Evolutionary conservation across 1,140 invertebrate species (phyloP).

Genomic region (Drosophila quadrilineata): DNA sequence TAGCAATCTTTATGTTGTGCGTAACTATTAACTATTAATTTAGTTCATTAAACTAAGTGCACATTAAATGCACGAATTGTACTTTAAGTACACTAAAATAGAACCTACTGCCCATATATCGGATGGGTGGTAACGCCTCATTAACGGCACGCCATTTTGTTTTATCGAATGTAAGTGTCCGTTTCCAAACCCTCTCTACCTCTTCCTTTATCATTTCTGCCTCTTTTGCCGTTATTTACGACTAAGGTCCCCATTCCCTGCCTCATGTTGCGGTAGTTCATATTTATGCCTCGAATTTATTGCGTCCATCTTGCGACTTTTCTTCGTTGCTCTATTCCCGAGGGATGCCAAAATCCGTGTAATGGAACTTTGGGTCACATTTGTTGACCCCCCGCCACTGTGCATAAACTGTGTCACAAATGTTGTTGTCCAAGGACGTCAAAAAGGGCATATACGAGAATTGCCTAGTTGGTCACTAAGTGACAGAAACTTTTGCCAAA

Average conservation of each 20-base stretch:
- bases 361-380: constrained; percentile 39
- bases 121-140: constrained; percentile 42
- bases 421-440: constrained; percentile 24
- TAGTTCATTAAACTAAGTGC: constrained; percentile 55
- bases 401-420: constrained; percentile 38
- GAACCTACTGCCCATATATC: background rate
- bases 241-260: background rate
- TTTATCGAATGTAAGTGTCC: constrained; percentile 12
- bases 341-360: constrained; percentile 40
- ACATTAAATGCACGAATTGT: constrained; percentile 62
- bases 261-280: constrained; percentile 26
- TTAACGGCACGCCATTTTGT: constrained; percentile 58
- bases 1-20: background rate
- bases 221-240: background rate
- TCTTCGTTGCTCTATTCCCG: constrained; percentile 8
- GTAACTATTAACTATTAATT: constrained; percentile 53
- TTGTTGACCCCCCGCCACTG: constrained; percentile 35
- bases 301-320: constrained; percentile 21
- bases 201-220: background rate
- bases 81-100: background rate
- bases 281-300: constrained; percentile 65
- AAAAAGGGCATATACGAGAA: background rate
- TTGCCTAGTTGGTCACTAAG: background rate
- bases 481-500: background rate
- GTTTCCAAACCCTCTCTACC: background rate